Conservation (phyloP, 2,797 vertebrate species). For the Pseudochirops cupreus region DNA sequence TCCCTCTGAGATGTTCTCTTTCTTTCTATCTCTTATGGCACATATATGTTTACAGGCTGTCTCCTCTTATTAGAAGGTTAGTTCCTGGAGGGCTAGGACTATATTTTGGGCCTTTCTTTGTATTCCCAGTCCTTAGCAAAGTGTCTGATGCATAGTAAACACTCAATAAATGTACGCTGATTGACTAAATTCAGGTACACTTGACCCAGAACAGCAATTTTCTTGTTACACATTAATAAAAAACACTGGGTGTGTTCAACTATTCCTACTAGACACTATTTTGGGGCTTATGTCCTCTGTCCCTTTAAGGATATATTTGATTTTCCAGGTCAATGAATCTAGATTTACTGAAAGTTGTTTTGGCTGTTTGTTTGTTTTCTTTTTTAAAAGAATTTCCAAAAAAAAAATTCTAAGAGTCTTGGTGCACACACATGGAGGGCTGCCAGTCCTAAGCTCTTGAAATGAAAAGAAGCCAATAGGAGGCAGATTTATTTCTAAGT, state of each 20-base stretch:
- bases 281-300: conserved; percentile 20
- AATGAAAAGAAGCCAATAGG: conserved; percentile 36
- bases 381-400: not conserved
- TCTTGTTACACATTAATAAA: conserved; percentile 18
- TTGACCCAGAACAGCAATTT: not conserved
- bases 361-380: not conserved
- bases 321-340: conserved; percentile 52
- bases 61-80: not conserved
- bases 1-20: not conserved
- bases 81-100: not conserved
- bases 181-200: not conserved
- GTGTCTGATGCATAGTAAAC: not conserved
- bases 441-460: conserved; percentile 51
- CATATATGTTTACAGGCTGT: not conserved
- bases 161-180: not conserved
- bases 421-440: conserved; percentile 52
- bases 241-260: conserved; percentile 8
- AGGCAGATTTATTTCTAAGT: conserved; percentile 50
- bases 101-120: not conserved
- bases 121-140: not conserved
- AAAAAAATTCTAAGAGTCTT: conserved; percentile 56
- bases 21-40: too few species aligned
- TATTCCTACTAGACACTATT: conserved; percentile 32
- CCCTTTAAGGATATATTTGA: conserved; percentile 51
- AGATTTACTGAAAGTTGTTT: conserved; percentile 40